A percentile compares a stretch with the other conserved stretches of the same genome.
Conservation (phyloP, 2,797 vertebrate genomes). For the Betta splendens region DNA sequence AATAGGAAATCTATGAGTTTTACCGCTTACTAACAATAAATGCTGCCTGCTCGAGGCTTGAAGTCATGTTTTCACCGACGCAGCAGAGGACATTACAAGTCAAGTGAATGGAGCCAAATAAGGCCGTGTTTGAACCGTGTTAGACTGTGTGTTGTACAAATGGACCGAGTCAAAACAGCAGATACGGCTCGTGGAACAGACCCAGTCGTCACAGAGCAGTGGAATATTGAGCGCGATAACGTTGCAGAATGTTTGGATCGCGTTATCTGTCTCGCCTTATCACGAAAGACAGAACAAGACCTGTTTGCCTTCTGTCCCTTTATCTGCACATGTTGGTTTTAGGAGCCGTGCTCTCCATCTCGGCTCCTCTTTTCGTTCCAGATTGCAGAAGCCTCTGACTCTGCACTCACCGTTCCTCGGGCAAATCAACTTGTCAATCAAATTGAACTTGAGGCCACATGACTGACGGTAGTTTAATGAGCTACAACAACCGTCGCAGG, state of each 20-base stretch:
- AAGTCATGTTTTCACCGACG: too few relatives aligned
- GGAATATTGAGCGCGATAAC: slow-evolving; percentile 27
- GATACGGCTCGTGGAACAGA: slow-evolving; percentile 29
- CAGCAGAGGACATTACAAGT: too few relatives aligned
- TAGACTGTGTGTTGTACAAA: slow-evolving; percentile 22
- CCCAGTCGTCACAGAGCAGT: slow-evolving; percentile 25
- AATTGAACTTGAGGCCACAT: slow-evolving; percentile 15
- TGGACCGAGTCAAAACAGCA: slow-evolving; percentile 36
- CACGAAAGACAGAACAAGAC: not conserved
- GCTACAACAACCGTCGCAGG: not conserved
- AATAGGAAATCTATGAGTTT: too few relatives aligned
- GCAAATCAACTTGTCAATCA: slow-evolving; percentile 29
- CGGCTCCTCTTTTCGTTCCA: slow-evolving; percentile 9
- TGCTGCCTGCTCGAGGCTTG: too few relatives aligned
- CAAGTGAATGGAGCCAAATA: too few relatives aligned
- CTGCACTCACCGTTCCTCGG: not conserved
- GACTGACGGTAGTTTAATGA: too few relatives aligned
- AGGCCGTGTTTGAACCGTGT: too few relatives aligned
- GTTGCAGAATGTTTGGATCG: slow-evolving; percentile 40
- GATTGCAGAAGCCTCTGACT: slow-evolving; percentile 13
- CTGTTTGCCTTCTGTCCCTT: slow-evolving; percentile 21
- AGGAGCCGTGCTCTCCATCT: slow-evolving; percentile 9
- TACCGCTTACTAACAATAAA: too few relatives aligned
- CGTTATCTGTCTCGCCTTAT: slow-evolving; percentile 38
- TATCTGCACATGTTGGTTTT: slow-evolving; percentile 12